A percentile compares a stretch with the other conserved stretches of the same genome.
These are phyloP conservation scores for Scaptomyza flava DNA, from an alignment of 2,888 invertebrate species.

Conservation along the genomic window DNA sequence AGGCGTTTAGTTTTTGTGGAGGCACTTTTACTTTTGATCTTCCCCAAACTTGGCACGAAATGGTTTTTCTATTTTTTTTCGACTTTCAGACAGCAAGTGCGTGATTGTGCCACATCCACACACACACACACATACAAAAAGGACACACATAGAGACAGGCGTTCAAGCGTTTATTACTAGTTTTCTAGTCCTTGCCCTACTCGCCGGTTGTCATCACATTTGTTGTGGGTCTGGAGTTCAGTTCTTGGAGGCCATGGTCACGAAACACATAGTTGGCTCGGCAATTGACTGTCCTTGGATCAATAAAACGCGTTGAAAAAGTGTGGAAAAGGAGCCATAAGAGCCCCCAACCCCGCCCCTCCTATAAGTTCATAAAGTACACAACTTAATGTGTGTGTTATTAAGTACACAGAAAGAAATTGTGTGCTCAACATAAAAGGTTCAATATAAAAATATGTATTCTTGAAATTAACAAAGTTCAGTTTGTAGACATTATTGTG, in stretches of 20 bases:
- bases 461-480: background rate
- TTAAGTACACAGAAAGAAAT: background rate
- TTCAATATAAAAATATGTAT: background rate
- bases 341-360: background rate
- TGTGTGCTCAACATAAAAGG: background rate
- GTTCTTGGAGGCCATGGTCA: constrained; percentile 47
- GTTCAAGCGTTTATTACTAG: constrained; percentile 48
- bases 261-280: constrained; percentile 8
- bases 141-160: constrained; percentile 17
- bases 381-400: constrained; percentile 7
- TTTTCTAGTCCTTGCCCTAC: constrained; percentile 3
- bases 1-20: constrained; percentile 26
- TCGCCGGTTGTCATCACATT: constrained; percentile 57
- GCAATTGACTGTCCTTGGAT: constrained; percentile 67
- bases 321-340: constrained; percentile 22
- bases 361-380: constrained; percentile 19
- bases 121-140: background rate
- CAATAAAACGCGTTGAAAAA: constrained; percentile 67
- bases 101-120: constrained; percentile 60
- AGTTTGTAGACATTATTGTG: background rate
- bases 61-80: constrained; percentile 46
- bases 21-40: constrained; percentile 50
- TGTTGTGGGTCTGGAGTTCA: constrained; percentile 42
- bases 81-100: constrained; percentile 73
- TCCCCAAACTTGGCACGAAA: constrained; percentile 7